Percentiles rank a stretch among this genome's conserved stretches.
These are phyloP conservation scores for Lamproptera curius DNA, from an alignment of 2,888 invertebrate species.

Conservation along the genomic window DNA sequence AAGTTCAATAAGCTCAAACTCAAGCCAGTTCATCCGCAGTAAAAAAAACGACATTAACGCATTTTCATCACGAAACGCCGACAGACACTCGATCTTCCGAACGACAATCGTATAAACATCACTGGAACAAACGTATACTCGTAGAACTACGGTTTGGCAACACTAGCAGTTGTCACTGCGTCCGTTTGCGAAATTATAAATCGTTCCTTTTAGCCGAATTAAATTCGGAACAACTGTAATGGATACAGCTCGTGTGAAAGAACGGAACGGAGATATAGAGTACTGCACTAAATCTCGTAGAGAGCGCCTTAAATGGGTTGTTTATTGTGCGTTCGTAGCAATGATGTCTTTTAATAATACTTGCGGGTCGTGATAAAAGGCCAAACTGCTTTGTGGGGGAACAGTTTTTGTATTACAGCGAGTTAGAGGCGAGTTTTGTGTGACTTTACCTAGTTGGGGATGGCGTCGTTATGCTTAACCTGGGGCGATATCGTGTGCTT, in stretches of 20 bases:
- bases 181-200: constrained; percentile 30
- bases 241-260: constrained; percentile 3
- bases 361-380: constrained; percentile 32
- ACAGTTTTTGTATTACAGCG: no score
- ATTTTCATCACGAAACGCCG: no score
- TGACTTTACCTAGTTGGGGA: constrained; percentile 14
- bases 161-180: constrained; percentile 16
- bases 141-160: constrained; percentile 19
- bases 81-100: no score
- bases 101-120: no score
- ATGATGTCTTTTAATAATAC: constrained; percentile 54
- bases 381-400: constrained; percentile 27
- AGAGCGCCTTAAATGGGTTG: constrained; percentile 47
- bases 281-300: constrained; percentile 30
- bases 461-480: constrained; percentile 23
- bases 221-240: constrained; percentile 24
- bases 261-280: constrained; percentile 19
- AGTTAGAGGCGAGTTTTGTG: no score
- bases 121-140: neutral
- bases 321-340: constrained; percentile 51
- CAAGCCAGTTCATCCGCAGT: no score
- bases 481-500: constrained; percentile 24
- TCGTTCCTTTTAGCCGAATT: constrained; percentile 40
- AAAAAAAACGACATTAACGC: no score
- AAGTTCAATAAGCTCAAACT: no score